Percentiles rank a stretch among this genome's conserved stretches.
phyloP scores from a whole-genome alignment of 2,797 vertebrate genomes.

The Artibeus lituratus region DNA sequence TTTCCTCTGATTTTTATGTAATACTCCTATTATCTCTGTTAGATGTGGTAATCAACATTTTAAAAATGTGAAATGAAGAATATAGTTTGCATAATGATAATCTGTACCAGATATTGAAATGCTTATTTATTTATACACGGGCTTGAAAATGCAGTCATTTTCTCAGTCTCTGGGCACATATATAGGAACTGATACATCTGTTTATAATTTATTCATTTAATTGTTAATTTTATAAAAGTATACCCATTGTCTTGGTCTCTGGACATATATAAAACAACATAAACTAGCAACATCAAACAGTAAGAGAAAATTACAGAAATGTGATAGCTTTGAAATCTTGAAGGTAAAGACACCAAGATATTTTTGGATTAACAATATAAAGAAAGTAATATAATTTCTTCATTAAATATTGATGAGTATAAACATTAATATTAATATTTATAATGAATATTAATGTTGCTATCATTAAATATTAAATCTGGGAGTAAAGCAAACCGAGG shows the following conservation, averaged over 20 bases:
- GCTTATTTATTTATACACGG: constrained; percentile 20
- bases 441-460: too few species aligned
- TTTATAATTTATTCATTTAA: constrained; percentile 52
- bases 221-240: not conserved
- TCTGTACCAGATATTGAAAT: not conserved
- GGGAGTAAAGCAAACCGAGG: not conserved
- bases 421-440: too few species aligned
- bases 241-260: not conserved
- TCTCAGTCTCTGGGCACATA: not conserved
- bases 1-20: not conserved
- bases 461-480: not conserved
- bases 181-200: not conserved
- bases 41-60: not conserved
- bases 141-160: constrained; percentile 35
- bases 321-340: not conserved
- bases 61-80: not conserved
- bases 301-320: not conserved
- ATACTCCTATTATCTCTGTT: not conserved
- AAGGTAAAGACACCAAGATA: not conserved
- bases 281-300: not conserved
- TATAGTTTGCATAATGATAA: not conserved
- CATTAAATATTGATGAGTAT: not conserved
- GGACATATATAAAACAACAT: not conserved
- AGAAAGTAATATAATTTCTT: not conserved
- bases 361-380: not conserved